A percentile compares a stretch with the other conserved stretches of the same genome.
These are phyloP conservation scores for Dipodomys stephensi DNA, from an alignment of 2,113 vertebrate species.

Conservation along the genomic window DNA sequence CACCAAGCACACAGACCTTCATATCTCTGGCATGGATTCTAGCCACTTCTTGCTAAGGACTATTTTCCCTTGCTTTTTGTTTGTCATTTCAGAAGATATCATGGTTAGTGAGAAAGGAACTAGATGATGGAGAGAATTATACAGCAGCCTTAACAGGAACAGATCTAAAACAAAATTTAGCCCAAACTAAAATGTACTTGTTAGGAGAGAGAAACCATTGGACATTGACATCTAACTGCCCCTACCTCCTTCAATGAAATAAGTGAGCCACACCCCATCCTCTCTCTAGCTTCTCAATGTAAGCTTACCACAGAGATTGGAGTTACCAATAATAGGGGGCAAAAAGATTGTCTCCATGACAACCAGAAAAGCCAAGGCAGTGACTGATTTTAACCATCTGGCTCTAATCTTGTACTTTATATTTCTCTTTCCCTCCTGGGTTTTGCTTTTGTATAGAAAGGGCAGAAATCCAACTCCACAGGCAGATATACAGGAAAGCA, in stretches of 20 bases:
- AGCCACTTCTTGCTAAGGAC: neutral
- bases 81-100: neutral
- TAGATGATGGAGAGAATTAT: neutral
- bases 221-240: neutral
- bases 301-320: constrained; percentile 67
- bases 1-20: neutral
- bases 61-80: neutral
- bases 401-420: constrained; percentile 30
- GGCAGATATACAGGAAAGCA: neutral
- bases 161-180: constrained; percentile 27
- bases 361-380: constrained; percentile 66
- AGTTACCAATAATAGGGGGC: constrained; percentile 60
- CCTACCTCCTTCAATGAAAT: neutral
- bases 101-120: neutral
- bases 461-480: neutral
- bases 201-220: too few species aligned
- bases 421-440: constrained; percentile 5
- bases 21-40: neutral
- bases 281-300: constrained; percentile 28
- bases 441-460: neutral
- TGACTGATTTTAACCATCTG: constrained; percentile 60
- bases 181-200: neutral
- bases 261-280: neutral
- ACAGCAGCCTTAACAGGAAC: neutral
- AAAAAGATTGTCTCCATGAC: constrained; percentile 71